A percentile compares a stretch with the other conserved stretches of the same genome.
These are phyloP conservation scores for Cervus canadensis DNA, from an alignment of 2,113 vertebrate species.

Conservation along the genomic window DNA sequence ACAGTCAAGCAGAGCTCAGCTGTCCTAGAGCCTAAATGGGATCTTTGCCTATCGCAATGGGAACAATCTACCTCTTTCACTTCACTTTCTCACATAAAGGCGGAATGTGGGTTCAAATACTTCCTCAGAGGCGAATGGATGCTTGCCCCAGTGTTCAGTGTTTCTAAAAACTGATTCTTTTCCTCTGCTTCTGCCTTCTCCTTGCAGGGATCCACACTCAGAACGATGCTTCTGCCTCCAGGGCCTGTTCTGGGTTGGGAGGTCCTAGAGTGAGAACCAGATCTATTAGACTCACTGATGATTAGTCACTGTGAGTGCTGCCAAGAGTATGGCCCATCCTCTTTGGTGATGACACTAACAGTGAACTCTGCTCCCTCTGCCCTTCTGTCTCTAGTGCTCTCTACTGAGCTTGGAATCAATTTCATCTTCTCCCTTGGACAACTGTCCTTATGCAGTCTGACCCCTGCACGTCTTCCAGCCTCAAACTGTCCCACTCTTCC, in stretches of 20 bases:
- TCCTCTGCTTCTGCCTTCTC: neutral
- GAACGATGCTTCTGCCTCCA: neutral
- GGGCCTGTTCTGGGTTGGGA: neutral
- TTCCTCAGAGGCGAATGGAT: neutral
- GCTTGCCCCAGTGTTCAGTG: neutral
- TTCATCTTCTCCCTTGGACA: neutral
- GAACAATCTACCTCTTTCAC: neutral
- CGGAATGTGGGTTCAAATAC: neutral
- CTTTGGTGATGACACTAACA: rapidly evolving
- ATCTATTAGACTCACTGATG: neutral
- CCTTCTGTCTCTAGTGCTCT: neutral
- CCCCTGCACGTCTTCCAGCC: neutral
- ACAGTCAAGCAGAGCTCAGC: neutral
- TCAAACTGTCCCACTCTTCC: too few species aligned
- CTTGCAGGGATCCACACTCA: neutral
- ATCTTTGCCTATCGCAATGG: neutral
- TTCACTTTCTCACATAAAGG: neutral
- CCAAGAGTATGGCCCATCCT: neutral
- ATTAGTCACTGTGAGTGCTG: neutral
- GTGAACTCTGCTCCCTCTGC: too few species aligned
- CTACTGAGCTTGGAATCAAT: neutral
- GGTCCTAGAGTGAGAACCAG: neutral
- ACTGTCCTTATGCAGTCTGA: neutral
- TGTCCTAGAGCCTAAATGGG: neutral
- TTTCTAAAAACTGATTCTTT: neutral